These are phyloP conservation scores for Pelecanoides urinatrix DNA, from an alignment of 2,113 vertebrate genomes.

Conservation along the genomic window DNA sequence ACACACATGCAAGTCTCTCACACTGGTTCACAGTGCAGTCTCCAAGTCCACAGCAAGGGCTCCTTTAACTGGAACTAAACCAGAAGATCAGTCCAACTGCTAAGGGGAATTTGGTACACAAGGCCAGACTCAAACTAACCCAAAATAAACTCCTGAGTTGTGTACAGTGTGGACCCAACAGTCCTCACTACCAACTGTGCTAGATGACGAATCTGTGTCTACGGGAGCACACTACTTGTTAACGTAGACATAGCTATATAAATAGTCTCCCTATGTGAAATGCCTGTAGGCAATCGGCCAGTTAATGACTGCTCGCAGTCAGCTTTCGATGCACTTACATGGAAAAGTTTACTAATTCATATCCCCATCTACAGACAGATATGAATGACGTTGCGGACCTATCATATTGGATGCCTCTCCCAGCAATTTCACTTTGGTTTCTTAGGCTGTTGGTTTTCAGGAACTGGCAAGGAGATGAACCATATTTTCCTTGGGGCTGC, in stretches of 20 bases:
- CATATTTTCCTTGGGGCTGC: background rate
- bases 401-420: background rate
- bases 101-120: background rate
- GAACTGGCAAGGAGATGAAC: background rate
- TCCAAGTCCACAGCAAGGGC: background rate
- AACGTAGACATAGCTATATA: fast-evolving
- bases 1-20: background rate
- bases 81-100: background rate
- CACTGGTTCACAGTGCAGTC: background rate
- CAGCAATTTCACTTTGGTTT: background rate
- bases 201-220: background rate
- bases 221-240: background rate
- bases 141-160: background rate
- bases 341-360: background rate
- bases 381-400: background rate
- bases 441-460: background rate
- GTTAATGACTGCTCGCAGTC: background rate
- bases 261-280: fast-evolving
- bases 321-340: background rate
- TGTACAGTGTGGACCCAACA: background rate
- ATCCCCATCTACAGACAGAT: background rate
- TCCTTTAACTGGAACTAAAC: background rate
- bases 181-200: background rate
- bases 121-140: background rate
- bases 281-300: background rate